A percentile compares a stretch with the other conserved stretches of the same genome.
These are phyloP conservation scores for Cryptocephalus moraei DNA, from an alignment of 2,888 invertebrate species.

Conservation along the genomic window DNA sequence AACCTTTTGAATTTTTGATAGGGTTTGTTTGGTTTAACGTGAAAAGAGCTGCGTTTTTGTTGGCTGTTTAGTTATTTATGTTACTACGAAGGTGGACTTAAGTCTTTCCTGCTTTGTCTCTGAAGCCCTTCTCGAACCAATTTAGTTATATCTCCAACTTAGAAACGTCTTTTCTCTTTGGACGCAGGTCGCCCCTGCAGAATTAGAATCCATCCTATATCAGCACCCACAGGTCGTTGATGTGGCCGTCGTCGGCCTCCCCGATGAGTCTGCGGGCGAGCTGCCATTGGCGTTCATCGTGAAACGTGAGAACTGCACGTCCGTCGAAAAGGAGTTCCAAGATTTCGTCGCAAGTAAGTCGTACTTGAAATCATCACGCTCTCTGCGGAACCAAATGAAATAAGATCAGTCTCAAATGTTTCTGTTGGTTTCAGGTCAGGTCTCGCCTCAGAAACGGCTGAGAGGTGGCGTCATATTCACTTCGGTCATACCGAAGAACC, in stretches of 20 bases:
- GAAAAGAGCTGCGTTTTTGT: too few relatives aligned
- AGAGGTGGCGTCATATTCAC: neutral
- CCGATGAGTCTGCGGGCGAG: slow-evolving; percentile 64
- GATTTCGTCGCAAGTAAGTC: slow-evolving; percentile 38
- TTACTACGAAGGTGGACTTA: too few relatives aligned
- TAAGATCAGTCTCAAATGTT: neutral
- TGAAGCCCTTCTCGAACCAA: too few relatives aligned
- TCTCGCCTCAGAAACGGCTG: neutral
- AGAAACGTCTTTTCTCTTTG: too few relatives aligned
- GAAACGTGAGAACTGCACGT: slow-evolving; percentile 41
- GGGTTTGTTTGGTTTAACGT: too few relatives aligned
- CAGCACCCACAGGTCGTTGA: slow-evolving; percentile 63
- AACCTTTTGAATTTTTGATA: too few relatives aligned
- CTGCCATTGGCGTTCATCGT: slow-evolving; percentile 70
- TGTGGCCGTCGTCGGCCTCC: slow-evolving; percentile 68
- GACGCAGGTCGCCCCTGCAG: slow-evolving; percentile 67
- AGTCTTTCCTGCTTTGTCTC: too few relatives aligned
- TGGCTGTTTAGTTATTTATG: too few relatives aligned
- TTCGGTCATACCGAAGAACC: neutral
- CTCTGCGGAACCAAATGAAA: neutral
- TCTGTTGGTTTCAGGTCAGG: neutral
- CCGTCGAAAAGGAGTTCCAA: slow-evolving; percentile 36
- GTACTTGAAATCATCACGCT: neutral
- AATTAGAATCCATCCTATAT: slow-evolving; percentile 71
- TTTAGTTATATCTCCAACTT: neutral